These are phyloP conservation scores for Luehdorfia chinensis DNA, from an alignment of 1,140 invertebrate species.

Conservation along the genomic window DNA sequence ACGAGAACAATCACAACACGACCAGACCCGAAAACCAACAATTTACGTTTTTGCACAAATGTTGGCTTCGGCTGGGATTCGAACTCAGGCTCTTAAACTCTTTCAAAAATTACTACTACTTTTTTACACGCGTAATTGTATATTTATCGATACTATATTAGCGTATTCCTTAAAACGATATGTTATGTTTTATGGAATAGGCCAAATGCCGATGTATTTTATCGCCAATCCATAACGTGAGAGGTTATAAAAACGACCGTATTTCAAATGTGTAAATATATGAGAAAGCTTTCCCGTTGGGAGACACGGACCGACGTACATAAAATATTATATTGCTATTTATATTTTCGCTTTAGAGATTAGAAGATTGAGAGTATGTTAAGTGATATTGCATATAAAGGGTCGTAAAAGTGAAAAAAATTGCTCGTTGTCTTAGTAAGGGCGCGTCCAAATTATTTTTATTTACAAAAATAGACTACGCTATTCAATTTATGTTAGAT, in stretches of 20 bases:
- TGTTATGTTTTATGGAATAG: slow-evolving; percentile 18
- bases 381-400: slow-evolving; percentile 17
- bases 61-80: too few species aligned
- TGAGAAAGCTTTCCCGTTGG: slow-evolving; percentile 28
- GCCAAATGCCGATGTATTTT: slow-evolving; percentile 49
- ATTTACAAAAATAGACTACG: too few species aligned
- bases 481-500: too few species aligned
- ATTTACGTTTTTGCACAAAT: too few species aligned
- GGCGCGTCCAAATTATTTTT: background rate
- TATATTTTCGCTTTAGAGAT: slow-evolving; percentile 49
- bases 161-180: background rate
- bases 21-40: too few species aligned
- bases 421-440: too few species aligned
- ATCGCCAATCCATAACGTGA: slow-evolving; percentile 65
- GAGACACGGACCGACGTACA: slow-evolving; percentile 31
- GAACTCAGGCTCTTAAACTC: too few species aligned
- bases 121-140: too few species aligned
- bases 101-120: too few species aligned
- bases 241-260: slow-evolving; percentile 57
- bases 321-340: slow-evolving; percentile 64
- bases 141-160: background rate
- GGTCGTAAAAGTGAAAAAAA: background rate
- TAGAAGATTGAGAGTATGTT: slow-evolving; percentile 31
- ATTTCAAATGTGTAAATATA: slow-evolving; percentile 73
- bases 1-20: too few species aligned